Percentiles rank a stretch among this genome's conserved stretches.
phyloP scores from a whole-genome alignment of 2,113 vertebrate genomes.

The Lophius piscatorius region DNA sequence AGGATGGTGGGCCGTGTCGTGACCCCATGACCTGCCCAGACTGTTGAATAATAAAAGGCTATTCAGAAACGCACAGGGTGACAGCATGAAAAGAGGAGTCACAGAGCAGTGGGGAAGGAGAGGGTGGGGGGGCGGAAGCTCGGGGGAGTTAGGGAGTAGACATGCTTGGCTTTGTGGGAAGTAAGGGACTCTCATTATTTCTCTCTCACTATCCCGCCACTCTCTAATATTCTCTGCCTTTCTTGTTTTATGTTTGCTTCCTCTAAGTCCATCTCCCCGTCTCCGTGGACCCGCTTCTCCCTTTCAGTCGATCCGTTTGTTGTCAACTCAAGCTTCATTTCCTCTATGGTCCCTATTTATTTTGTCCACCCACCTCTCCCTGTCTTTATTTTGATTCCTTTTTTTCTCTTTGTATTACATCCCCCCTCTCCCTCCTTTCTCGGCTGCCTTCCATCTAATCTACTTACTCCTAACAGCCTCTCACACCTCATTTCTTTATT shows the following conservation, averaged over 20 bases:
- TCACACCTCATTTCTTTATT: conserved; percentile 54
- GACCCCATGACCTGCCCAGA: conserved; percentile 69
- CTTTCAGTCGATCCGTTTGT: conserved; percentile 49
- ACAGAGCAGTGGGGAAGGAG: conserved; percentile 6
- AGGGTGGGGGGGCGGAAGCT: not conserved
- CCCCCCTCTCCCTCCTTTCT: conserved; percentile 7
- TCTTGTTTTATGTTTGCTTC: conserved; percentile 32
- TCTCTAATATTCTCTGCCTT: conserved; percentile 39
- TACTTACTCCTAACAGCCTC: conserved; percentile 58
- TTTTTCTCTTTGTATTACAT: conserved; percentile 1
- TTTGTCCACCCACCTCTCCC: conserved; percentile 44
- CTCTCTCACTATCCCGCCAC: conserved; percentile 25
- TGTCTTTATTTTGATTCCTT: conserved; percentile 1
- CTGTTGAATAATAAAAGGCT: conserved; percentile 79
- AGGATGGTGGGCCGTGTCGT: conserved; percentile 61
- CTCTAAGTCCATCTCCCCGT: conserved; percentile 34
- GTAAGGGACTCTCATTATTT: conserved; percentile 71
- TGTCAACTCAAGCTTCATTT: conserved; percentile 53
- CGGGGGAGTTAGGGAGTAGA: conserved; percentile 22
- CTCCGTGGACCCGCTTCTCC: conserved; percentile 22
- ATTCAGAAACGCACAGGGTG: conserved; percentile 67
- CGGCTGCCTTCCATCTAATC: conserved; percentile 45
- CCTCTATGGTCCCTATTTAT: conserved; percentile 42
- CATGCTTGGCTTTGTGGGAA: conserved; percentile 72
- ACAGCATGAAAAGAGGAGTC: conserved; percentile 75